Conservation (phyloP, 2,797 vertebrate genomes). For the Eleutherodactylus coqui region DNA sequence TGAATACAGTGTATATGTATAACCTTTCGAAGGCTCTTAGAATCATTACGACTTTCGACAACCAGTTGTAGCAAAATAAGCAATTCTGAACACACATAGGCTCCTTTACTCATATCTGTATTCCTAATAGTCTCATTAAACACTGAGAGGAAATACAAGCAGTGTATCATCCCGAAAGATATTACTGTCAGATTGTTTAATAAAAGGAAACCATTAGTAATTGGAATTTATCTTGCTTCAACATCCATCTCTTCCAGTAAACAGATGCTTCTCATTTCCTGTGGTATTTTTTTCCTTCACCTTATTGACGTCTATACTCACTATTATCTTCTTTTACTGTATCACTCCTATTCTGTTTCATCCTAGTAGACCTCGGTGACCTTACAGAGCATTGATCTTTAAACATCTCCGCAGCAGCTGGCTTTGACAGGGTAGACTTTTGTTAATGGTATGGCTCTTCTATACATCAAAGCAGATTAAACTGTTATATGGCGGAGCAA, state of each 20-base stretch:
- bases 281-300: conserved; percentile 43
- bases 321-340: conserved; percentile 47
- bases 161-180: conserved; percentile 34
- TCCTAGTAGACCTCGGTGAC: conserved; percentile 42
- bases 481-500: conserved; percentile 24
- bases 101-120: conserved; percentile 24
- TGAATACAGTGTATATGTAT: not conserved
- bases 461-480: conserved; percentile 37
- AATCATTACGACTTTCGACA: not conserved
- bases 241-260: conserved; percentile 50
- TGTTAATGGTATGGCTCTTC: conserved; percentile 28
- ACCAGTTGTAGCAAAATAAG: not conserved
- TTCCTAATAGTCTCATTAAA: conserved; percentile 35
- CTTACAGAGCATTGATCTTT: conserved; percentile 46
- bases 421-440: conserved; percentile 34
- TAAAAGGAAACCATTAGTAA: conserved; percentile 57
- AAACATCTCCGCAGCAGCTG: conserved; percentile 1
- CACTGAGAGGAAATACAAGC: conserved; percentile 32
- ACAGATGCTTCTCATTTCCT: conserved; percentile 51
- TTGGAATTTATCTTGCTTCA: conserved; percentile 40
- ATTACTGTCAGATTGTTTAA: conserved; percentile 52
- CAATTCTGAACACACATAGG: conserved; percentile 29
- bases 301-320: conserved; percentile 40
- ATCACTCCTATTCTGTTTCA: conserved; percentile 30
- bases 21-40: not conserved